These are phyloP conservation scores for Diadema setosum DNA, from an alignment of 35 echinoderm and acorn worm species.

Conservation along the genomic window DNA sequence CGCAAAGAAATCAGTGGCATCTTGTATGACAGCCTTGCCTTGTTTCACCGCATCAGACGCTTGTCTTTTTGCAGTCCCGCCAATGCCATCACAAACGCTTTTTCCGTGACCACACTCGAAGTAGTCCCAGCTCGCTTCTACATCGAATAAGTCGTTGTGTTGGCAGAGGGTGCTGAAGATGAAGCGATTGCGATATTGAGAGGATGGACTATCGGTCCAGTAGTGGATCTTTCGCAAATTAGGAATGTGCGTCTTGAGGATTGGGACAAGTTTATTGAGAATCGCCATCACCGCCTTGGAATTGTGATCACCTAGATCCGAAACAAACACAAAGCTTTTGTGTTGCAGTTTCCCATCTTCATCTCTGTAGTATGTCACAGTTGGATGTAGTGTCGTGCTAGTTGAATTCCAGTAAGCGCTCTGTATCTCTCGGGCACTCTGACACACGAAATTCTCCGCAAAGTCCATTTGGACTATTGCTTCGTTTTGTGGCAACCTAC, in stretches of 20 bases:
- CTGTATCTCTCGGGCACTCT: constrained; percentile 45
- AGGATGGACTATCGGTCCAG: constrained; percentile 54
- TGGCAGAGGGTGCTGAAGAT: neutral
- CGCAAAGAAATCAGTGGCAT: constrained; percentile 26
- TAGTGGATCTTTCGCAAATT: constrained; percentile 24
- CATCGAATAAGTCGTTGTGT: constrained; percentile 11
- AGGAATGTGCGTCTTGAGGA: neutral
- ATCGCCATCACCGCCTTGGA: constrained; percentile 10
- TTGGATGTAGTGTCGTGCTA: constrained; percentile 1
- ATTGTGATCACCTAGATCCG: constrained; percentile 23
- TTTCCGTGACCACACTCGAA: constrained; percentile 60
- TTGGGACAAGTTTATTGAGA: neutral
- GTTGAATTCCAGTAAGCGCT: constrained; percentile 30
- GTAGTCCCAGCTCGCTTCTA: constrained; percentile 30
- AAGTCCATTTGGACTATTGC: constrained; percentile 68
- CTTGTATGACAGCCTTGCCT: constrained; percentile 23
- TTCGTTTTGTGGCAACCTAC: neutral
- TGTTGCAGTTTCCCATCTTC: neutral
- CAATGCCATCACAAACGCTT: constrained; percentile 48
- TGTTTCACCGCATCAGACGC: constrained; percentile 21
- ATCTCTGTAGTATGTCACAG: constrained; percentile 12
- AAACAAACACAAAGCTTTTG: constrained; percentile 18
- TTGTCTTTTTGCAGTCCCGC: constrained; percentile 35
- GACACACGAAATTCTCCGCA: constrained; percentile 62
- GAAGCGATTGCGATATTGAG: constrained; percentile 40